These are phyloP conservation scores for Amaurobius ferox DNA, from an alignment of 2,888 invertebrate genomes.

Conservation along the genomic window DNA sequence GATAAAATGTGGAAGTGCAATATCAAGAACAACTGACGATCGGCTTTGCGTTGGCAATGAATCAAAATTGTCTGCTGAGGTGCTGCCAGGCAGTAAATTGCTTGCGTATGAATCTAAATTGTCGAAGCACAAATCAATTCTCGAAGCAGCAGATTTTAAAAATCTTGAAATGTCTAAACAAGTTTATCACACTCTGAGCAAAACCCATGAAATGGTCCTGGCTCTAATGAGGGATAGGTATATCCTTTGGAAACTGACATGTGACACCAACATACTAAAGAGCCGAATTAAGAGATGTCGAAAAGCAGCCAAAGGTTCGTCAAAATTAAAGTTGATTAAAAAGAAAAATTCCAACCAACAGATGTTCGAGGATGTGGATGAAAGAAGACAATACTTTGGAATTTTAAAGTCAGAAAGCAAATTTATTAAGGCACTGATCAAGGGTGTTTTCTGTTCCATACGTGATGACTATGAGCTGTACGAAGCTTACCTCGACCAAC, in stretches of 20 bases:
- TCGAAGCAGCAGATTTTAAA: not conserved
- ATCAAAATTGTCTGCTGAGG: not conserved
- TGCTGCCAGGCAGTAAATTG: not conserved
- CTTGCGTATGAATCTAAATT: not conserved
- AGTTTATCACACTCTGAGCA: not conserved
- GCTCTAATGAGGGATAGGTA: not conserved
- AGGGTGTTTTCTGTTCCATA: not conserved
- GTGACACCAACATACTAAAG: not conserved
- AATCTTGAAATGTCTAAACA: not conserved
- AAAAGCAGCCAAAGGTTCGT: not conserved
- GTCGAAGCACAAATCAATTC: not conserved
- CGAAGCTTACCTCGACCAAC: not conserved
- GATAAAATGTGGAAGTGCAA: no score
- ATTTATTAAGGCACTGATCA: constrained; percentile 7
- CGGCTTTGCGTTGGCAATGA: no score
- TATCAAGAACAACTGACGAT: no score
- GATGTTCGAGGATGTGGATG: not conserved
- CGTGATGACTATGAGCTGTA: constrained; percentile 15
- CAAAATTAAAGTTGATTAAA: not conserved
- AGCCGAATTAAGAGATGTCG: not conserved
- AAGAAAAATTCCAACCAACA: not conserved
- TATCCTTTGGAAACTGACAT: not conserved
- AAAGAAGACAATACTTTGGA: no score
- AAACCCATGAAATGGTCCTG: not conserved
- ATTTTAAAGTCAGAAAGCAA: constrained; percentile 5